These are phyloP conservation scores for Proales similis DNA, from an alignment of 1,140 invertebrate species.

Conservation along the genomic window DNA sequence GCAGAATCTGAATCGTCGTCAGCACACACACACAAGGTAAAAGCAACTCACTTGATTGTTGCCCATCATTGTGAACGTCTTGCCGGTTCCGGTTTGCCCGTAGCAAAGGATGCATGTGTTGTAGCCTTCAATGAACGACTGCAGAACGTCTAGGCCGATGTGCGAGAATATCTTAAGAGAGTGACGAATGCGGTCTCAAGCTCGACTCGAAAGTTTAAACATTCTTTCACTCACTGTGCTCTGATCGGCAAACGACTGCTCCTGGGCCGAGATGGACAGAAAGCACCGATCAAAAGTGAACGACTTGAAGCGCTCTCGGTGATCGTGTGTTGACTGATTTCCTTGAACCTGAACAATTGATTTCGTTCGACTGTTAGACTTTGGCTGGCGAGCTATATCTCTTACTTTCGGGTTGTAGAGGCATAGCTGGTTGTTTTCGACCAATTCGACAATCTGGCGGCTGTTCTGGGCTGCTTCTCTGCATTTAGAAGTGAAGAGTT, in stretches of 20 bases:
- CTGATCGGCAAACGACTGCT: slow-evolving; percentile 11
- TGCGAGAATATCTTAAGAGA: slow-evolving; percentile 45
- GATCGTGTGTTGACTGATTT: slow-evolving; percentile 23
- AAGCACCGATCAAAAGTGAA: slow-evolving; percentile 33
- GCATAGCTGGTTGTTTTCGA: background rate
- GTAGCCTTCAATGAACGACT: slow-evolving; percentile 54
- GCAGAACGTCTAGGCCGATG: slow-evolving; percentile 47
- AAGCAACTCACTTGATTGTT: slow-evolving; percentile 12
- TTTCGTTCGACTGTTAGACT: background rate
- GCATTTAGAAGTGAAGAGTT: background rate
- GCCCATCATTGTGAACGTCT: slow-evolving; percentile 54
- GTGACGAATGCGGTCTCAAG: background rate
- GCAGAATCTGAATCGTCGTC: too few relatives aligned
- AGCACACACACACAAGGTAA: too few relatives aligned
- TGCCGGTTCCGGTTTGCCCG: slow-evolving; percentile 59
- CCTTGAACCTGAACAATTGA: slow-evolving; percentile 1
- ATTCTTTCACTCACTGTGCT: slow-evolving; percentile 2
- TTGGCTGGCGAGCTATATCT: background rate
- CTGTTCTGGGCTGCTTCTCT: slow-evolving; percentile 6
- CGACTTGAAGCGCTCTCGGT: slow-evolving; percentile 19
- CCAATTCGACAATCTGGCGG: slow-evolving; percentile 4
- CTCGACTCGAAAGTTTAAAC: background rate
- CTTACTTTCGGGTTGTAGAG: slow-evolving; percentile 16
- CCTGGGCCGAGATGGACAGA: background rate
- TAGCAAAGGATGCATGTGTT: slow-evolving; percentile 60